Conservation (phyloP, 2,888 invertebrate species). For the Protula sp. region DNA sequence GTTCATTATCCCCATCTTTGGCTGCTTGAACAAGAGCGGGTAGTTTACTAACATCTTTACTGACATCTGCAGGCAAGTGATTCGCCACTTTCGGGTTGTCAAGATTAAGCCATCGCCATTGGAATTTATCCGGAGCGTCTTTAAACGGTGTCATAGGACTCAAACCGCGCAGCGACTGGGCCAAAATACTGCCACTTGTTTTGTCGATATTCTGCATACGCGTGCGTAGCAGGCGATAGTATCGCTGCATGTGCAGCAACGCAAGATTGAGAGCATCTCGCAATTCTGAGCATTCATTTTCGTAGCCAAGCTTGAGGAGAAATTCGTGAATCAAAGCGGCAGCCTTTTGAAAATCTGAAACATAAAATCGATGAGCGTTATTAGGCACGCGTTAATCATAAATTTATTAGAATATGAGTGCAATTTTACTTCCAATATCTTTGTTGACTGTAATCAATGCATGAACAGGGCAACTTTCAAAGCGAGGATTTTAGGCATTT, state of each 20-base stretch:
- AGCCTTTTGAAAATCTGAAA: constrained; percentile 51
- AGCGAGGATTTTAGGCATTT: no score
- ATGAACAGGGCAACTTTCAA: background rate
- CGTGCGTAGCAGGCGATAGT: constrained; percentile 36
- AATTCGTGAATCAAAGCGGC: constrained; percentile 52
- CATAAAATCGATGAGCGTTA: no score
- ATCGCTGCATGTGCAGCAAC: constrained; percentile 51
- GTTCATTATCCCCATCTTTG: constrained; percentile 38
- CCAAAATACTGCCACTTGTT: constrained; percentile 14
- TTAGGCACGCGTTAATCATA: background rate
- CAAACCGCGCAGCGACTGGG: constrained; percentile 44
- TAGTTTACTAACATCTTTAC: constrained; percentile 27
- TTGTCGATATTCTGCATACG: constrained; percentile 14
- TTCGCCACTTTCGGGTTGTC: constrained; percentile 30
- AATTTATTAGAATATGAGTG: background rate
- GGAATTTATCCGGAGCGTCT: constrained; percentile 42
- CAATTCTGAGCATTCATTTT: constrained; percentile 50
- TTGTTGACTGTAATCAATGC: background rate
- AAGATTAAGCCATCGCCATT: constrained; percentile 47
- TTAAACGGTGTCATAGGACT: constrained; percentile 52
- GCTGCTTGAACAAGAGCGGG: constrained; percentile 42
- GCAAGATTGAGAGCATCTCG: constrained; percentile 50
- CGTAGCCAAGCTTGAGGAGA: constrained; percentile 47
- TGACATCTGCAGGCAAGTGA: constrained; percentile 14
- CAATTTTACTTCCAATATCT: background rate